These are phyloP conservation scores for Orbicella faveolata DNA, from an alignment of 64 coral and sea anemone species.

Conservation along the genomic window DNA sequence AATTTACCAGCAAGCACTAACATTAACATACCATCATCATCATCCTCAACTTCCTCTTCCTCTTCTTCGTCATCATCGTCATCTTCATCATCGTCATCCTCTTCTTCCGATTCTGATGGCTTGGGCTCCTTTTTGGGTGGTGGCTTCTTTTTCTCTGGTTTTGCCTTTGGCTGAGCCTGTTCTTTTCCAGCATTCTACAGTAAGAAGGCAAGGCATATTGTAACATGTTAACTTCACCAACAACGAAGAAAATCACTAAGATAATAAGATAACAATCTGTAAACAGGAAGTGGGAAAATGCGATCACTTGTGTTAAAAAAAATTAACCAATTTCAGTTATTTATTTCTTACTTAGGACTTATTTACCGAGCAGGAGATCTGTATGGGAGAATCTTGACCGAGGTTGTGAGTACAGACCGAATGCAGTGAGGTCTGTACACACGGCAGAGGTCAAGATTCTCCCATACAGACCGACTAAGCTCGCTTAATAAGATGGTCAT, in stretches of 20 bases:
- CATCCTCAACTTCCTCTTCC: conserved; percentile 76
- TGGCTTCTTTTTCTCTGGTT: conserved; percentile 34
- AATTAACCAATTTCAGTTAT: too few relatives aligned
- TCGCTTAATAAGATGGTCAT: too few relatives aligned
- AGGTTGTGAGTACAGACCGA: too few relatives aligned
- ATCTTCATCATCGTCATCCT: conserved; percentile 72
- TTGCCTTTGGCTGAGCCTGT: not conserved
- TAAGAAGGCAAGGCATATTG: not conserved
- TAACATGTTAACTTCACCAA: not conserved
- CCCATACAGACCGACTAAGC: too few relatives aligned
- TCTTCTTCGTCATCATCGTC: conserved; percentile 84
- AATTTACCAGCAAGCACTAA: too few relatives aligned
- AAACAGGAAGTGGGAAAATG: too few relatives aligned
- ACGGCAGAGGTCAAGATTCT: too few relatives aligned
- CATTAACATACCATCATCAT: conserved; percentile 63
- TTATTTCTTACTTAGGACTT: too few relatives aligned
- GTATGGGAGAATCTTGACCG: too few relatives aligned
- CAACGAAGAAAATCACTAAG: not conserved
- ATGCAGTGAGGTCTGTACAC: too few relatives aligned
- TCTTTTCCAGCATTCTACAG: conserved; percentile 35
- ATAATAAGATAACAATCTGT: not conserved
- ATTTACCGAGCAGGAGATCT: too few relatives aligned
- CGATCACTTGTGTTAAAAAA: too few relatives aligned
- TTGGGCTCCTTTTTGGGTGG: conserved; percentile 62
- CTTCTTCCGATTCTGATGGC: conserved; percentile 57